A percentile compares a stretch with the other conserved stretches of the same genome.
Conservation (phyloP, 2,113 vertebrate genomes). For the Erythrocercus mccallii region DNA sequence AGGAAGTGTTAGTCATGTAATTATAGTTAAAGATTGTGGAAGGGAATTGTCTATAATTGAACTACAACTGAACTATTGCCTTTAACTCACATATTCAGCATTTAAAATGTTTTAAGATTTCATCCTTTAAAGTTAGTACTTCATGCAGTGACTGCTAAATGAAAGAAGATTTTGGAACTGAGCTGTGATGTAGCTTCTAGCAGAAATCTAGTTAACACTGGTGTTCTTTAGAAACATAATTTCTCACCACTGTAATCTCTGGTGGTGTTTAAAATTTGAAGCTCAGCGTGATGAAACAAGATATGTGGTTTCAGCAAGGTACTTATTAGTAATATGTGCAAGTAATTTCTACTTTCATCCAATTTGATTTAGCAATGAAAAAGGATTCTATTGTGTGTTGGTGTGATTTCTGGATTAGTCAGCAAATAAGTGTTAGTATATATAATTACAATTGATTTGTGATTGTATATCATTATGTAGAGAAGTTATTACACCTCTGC, state of each 20-base stretch:
- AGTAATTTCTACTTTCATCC: not conserved
- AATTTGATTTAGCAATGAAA: not conserved
- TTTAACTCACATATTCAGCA: not conserved
- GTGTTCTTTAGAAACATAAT: not conserved
- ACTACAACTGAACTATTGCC: not conserved
- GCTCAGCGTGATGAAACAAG: not conserved
- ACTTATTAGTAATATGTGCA: not conserved
- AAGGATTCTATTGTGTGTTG: not conserved
- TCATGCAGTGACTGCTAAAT: not conserved
- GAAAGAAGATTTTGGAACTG: not conserved
- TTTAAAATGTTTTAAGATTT: not conserved
- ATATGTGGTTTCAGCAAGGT: not conserved
- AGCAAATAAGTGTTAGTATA: not conserved
- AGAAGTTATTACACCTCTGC: not conserved
- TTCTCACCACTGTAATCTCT: not conserved
- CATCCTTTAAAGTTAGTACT: not conserved
- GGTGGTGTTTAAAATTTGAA: not conserved
- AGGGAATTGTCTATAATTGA: not conserved
- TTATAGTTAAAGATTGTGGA: not conserved
- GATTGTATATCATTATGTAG: not conserved
- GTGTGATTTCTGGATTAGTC: not conserved
- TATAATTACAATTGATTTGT: not conserved
- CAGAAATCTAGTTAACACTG: not conserved
- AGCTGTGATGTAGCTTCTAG: not conserved
- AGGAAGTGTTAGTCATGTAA: not conserved